Evolutionary conservation across 2,888 invertebrate species (phyloP), one percentile per base, ranked within the genome.

Genomic region (Lumbricus terrestris): DNA sequence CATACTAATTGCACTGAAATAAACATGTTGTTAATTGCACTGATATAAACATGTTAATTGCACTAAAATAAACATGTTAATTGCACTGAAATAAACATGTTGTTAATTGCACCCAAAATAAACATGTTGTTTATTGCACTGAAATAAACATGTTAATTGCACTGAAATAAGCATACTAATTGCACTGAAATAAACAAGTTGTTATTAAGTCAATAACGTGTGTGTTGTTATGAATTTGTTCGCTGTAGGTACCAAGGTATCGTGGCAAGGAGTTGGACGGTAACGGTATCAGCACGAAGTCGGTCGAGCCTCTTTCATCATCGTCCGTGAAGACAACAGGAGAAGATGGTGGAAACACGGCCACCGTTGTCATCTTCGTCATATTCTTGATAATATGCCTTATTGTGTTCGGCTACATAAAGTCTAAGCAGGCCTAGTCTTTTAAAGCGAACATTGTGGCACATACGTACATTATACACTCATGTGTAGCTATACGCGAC

Each of bases 361-460:
- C 69, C 2, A 69, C 69, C n/a, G n/a, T n/a, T n/a, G n/a, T 69
- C 69, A 8, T 69, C 69, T n/a, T 69, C 69, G n/a, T n/a, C 69
- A 69, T 69, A 29, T n/a, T 69, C 6, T n/a, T 69, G 5, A n/a
- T 69, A 29, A n/a, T 69, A 11, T 69, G 69, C 69, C 69, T 69
- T n/a, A 29, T 69, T 11, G 69, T 69, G 29, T 69, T 69, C 8
- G 69, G 8, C n/a, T 69, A 69, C 11, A 0, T 69, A n/a, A 69
- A 69, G n/a, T 69, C 69, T 69, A 69, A 69, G n/a, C n/a, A n/a
- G n/a, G n/a, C n/a, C n/a, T 69, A 69, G 69, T 69, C 69, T 69
- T 4, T 69, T 69, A 8, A 29, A 69, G 29, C 69, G 69, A n/a
- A 69, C 69, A n/a, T 29, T 69, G n/a, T n/a, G 69, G 23, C 47